phyloP scores from a whole-genome alignment of 2,797 vertebrate genomes.

The Erethizon dorsatum region DNA sequence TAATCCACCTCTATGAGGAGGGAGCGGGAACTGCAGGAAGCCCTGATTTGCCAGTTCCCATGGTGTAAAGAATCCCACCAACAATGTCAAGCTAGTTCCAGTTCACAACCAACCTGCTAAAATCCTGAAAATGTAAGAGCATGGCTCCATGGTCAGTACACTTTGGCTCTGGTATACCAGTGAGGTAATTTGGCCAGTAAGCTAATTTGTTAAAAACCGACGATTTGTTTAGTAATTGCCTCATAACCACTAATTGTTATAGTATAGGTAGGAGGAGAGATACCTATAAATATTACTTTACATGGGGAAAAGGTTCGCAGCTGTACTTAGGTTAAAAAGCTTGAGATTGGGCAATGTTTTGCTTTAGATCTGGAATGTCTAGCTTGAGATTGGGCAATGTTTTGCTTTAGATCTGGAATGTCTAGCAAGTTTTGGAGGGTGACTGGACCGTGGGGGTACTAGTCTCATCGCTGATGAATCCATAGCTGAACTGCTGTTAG shows the following conservation, averaged over 20 bases:
- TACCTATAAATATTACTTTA: background rate
- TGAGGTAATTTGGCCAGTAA: background rate
- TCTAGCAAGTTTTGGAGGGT: background rate
- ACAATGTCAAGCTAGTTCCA: conserved; percentile 29
- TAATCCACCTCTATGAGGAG: background rate
- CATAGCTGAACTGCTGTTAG: background rate
- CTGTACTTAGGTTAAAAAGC: background rate
- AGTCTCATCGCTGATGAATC: background rate
- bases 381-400: background rate
- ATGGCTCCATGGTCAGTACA: background rate
- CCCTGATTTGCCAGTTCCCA: background rate
- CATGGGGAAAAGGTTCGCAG: background rate
- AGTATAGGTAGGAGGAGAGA: background rate
- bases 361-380: background rate
- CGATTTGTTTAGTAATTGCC: background rate
- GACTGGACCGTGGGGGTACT: background rate
- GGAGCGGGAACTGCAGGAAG: background rate
- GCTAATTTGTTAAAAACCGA: background rate
- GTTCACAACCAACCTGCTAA: background rate
- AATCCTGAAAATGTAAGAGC: background rate
- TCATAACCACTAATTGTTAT: background rate
- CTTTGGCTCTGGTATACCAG: background rate
- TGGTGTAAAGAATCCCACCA: background rate
- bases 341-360: background rate
- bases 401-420: background rate